Percentiles rank a stretch among this genome's conserved stretches.
These are phyloP conservation scores for Calosoma granatense DNA, from an alignment of 1,140 invertebrate genomes.

Conservation along the genomic window DNA sequence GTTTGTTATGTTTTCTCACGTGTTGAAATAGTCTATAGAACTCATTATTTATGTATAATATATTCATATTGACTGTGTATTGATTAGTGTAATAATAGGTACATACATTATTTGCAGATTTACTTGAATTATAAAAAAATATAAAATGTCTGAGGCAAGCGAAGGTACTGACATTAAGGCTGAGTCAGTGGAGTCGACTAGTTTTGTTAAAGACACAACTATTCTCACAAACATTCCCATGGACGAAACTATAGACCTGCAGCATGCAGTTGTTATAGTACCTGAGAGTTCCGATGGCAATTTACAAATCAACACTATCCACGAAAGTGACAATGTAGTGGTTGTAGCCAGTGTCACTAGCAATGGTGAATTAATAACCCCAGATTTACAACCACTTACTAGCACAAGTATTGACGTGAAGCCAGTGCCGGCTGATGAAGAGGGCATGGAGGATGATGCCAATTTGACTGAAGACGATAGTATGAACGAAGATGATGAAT, in stretches of 20 bases:
- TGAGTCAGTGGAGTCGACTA: slow-evolving; percentile 13
- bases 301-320: slow-evolving; percentile 22
- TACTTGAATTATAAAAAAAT: too few species aligned
- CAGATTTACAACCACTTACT: too few species aligned
- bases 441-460: slow-evolving; percentile 23
- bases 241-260: slow-evolving; percentile 11
- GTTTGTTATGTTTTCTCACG: too few species aligned
- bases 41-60: too few species aligned
- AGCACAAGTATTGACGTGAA: slow-evolving; percentile 6
- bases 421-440: slow-evolving; percentile 13
- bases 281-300: slow-evolving; percentile 26
- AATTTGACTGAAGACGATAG: slow-evolving; percentile 10
- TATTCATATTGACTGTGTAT: too few species aligned
- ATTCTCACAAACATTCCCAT: slow-evolving; percentile 19
- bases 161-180: background rate
- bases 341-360: background rate
- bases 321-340: background rate
- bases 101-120: too few species aligned
- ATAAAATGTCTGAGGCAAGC: background rate
- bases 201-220: slow-evolving; percentile 9
- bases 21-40: too few species aligned
- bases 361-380: slow-evolving; percentile 10
- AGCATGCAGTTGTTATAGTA: background rate
- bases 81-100: too few species aligned
- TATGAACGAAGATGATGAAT: background rate